phyloP scores from a whole-genome alignment of 2,888 invertebrate species.

The Hydropsyche betteni region DNA sequence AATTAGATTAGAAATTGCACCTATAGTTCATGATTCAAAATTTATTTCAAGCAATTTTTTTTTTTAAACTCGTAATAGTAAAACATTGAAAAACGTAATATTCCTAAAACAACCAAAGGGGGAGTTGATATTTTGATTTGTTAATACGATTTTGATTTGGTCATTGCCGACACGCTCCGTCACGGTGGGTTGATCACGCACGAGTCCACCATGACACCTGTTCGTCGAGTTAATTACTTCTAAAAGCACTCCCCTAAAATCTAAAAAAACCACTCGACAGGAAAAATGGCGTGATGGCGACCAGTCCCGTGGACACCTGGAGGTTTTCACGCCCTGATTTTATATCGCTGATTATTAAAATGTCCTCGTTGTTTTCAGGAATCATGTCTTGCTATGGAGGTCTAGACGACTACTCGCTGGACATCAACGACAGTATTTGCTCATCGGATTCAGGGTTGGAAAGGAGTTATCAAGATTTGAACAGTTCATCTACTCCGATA shows the following conservation, averaged over 20 bases:
- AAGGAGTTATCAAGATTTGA: slow-evolving; percentile 69
- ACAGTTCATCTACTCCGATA: slow-evolving; percentile 52
- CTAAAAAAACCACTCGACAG: background rate
- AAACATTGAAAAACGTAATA: too few species aligned
- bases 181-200: background rate
- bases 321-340: background rate
- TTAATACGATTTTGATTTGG: slow-evolving; percentile 28
- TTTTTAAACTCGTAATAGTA: too few species aligned
- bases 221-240: slow-evolving; percentile 33
- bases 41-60: too few species aligned
- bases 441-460: slow-evolving; percentile 85
- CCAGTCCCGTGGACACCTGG: background rate
- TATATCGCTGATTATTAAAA: background rate
- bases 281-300: slow-evolving; percentile 12
- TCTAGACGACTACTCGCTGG: slow-evolving; percentile 62
- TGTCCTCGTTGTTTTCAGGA: background rate
- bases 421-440: slow-evolving; percentile 65
- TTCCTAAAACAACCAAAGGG: background rate
- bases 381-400: slow-evolving; percentile 60
- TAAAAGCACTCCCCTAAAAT: slow-evolving; percentile 6
- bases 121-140: slow-evolving; percentile 1
- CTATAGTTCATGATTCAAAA: too few species aligned
- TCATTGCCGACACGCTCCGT: slow-evolving; percentile 25
- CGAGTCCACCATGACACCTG: slow-evolving; percentile 33
- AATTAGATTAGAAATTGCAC: too few species aligned